Evolutionary conservation across 2,797 vertebrate genomes (phyloP), one percentile per base, ranked within the genome.

Genomic region (Lepidocolaptes lacrymiger): DNA sequence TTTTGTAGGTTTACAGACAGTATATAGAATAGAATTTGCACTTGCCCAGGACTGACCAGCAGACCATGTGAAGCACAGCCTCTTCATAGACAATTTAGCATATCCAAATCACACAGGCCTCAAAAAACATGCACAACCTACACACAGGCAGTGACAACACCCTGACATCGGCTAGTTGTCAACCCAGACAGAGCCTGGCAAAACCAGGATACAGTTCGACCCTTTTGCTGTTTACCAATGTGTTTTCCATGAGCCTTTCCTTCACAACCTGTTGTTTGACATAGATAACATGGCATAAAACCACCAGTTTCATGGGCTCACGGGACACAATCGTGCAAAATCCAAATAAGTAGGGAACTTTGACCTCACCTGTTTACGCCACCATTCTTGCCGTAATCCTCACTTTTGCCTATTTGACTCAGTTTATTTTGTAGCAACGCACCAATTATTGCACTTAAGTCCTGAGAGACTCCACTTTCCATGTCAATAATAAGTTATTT

Each of bases 131-230:
- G 37, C 34, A 52, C 41, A 85, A 16, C 66, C 52, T 39, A 55
- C 81, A 78, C 17, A 26, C 14, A 7, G 0, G 0, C 24, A 56
- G 37, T 30, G 73, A 56, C 3, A 5, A n/a, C 54, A 63, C 12
- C 59, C 55, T 1, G 0, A 34, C 26, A 72, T 32, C 77, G 43
- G 27, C 58, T 64, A 49, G 24, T 12, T 39, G 12, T 37, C 85
- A 84, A 21, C 26, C 11, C 28, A 54, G 34, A 7, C 0, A 1
- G 58, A 81, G 19, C 13, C 43, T 63, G 69, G 56, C 28, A 91
- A 77, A 71, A 43, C 4, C 49, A 67, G 36, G 48, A 26, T 24
- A n/a, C 6, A 34, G 23, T 52, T 87, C 0, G 0, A 10, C 19
- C 22, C 16, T 43, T 69, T 69, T 69, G 27, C 43, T 66, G 27